Base-by-base conservation (phyloP, 2,797 vertebrate species). In the Babyrousa celebensis region DNA sequence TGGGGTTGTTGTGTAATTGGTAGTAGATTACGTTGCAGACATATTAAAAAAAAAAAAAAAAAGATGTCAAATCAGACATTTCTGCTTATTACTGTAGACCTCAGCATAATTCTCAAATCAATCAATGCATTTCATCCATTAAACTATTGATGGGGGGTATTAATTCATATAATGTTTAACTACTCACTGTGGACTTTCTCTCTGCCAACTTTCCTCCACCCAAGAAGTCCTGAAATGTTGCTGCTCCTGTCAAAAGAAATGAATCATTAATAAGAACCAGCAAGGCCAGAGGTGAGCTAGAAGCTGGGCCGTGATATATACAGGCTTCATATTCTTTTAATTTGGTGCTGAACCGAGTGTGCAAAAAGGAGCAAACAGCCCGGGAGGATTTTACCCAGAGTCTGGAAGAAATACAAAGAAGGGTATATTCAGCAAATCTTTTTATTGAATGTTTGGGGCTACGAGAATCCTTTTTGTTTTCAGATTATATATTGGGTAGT, bases 121-220 rank as follows among this genome's bases (percentile, higher is more conserved):
- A 98, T 98, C 97, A 97, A 98, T 98, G 98, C 97, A 75, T 98
- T 98, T 98, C 98, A 97, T 98, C 95, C 98, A 97, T 97, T 98
- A 98, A 98, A 97, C 97, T 96, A 85, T 98, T 92, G 62, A 98
- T 98, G 98, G 98, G 98, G 97, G 98, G 97, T 97, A 99, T 99
- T 98, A 98, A 98, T 99, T 98, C 98, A 98, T 98, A 98, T 98
- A 98, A 98, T 65, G 83, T 98, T 99, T 99, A 99, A 99, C 96
- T 98, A 96, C 98, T 98, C 98, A 96, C 98, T 70, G 92, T 97
- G 98, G 98, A 97, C 96, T 98, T 98, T 97, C 97, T 98, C 98
- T 97, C 97, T 98, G 98, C 98, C 97, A 98, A 96, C 97, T 98
- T 98, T 98, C 96, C 98, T 99, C 98, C 97, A 98, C 98, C 98